Evolutionary conservation across 2,888 invertebrate genomes (phyloP).

Genomic region (Temnothorax ravouxi): DNA sequence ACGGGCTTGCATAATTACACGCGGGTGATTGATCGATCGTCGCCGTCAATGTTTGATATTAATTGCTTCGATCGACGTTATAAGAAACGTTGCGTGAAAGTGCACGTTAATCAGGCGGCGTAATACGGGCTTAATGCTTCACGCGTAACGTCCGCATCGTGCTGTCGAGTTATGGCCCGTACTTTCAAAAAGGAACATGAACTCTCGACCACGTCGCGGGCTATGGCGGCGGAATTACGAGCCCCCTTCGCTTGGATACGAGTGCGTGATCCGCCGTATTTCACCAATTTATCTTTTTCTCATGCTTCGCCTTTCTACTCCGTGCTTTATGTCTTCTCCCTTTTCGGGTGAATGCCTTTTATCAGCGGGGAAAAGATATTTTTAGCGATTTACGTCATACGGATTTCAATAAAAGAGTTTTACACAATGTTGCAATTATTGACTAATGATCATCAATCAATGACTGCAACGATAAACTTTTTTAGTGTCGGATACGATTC

Average conservation of each 20-base stretch:
- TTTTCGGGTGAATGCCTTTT: slow-evolving; percentile 21
- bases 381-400: slow-evolving; percentile 17
- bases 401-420: background rate
- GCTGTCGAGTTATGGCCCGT: slow-evolving; percentile 73
- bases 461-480: background rate
- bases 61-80: slow-evolving; percentile 35
- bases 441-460: background rate
- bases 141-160: slow-evolving; percentile 69
- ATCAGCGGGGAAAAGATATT: slow-evolving; percentile 17
- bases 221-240: slow-evolving; percentile 73
- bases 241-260: slow-evolving; percentile 62
- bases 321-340: slow-evolving; percentile 25
- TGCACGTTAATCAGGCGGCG: slow-evolving; percentile 70
- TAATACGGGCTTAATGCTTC: slow-evolving; percentile 76
- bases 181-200: slow-evolving; percentile 75
- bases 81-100: slow-evolving; percentile 66
- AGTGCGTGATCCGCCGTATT: slow-evolving; percentile 63
- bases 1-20: slow-evolving; percentile 17
- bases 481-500: background rate
- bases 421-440: slow-evolving; percentile 5
- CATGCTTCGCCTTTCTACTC: slow-evolving; percentile 40
- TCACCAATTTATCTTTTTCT: slow-evolving; percentile 58
- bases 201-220: slow-evolving; percentile 63
- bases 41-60: slow-evolving; percentile 46
- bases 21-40: slow-evolving; percentile 40